Percentiles rank a stretch among this genome's conserved stretches.
Conservation (phyloP, 92 coral and sea anemone species). For the Phenganax stokvisi region DNA sequence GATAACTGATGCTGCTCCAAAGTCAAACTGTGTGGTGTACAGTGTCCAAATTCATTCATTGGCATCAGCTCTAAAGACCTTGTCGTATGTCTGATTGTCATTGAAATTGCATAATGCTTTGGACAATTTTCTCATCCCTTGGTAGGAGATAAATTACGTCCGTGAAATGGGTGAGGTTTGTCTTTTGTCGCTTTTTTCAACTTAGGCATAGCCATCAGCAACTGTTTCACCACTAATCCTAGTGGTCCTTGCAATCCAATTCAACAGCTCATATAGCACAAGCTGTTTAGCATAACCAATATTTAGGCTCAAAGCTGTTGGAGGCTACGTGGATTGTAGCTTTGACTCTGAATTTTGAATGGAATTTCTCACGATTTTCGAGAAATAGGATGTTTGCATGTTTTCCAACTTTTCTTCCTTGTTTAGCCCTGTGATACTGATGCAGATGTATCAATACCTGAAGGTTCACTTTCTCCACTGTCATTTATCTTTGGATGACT, state of each 20-base stretch:
- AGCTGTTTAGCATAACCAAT: constrained; percentile 19
- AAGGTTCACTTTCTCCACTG: constrained; percentile 14
- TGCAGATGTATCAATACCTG: background rate
- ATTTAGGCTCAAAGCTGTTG: constrained; percentile 28
- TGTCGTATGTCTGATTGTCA: constrained; percentile 38
- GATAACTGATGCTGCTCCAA: constrained; percentile 25
- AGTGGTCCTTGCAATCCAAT: constrained; percentile 36
- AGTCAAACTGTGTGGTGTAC: constrained; percentile 26
- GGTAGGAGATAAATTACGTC: constrained; percentile 20
- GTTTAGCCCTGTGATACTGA: background rate
- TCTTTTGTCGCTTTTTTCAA: constrained; percentile 6
- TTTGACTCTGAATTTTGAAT: constrained; percentile 13
- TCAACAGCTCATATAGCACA: constrained; percentile 23
- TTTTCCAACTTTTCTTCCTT: constrained; percentile 1
- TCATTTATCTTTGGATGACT: background rate
- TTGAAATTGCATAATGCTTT: constrained; percentile 34
- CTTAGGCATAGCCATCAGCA: constrained; percentile 20
- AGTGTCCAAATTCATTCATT: constrained; percentile 26
- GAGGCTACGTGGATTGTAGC: constrained; percentile 16
- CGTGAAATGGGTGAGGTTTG: constrained; percentile 28
- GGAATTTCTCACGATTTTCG: constrained; percentile 17
- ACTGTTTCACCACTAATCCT: constrained; percentile 21
- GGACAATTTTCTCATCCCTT: constrained; percentile 22
- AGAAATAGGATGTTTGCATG: constrained; percentile 26
- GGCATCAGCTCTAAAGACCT: constrained; percentile 15